Evolutionary conservation across 2,113 vertebrate genomes (phyloP).

Genomic region (Hydrochoerus hydrochaeris): DNA sequence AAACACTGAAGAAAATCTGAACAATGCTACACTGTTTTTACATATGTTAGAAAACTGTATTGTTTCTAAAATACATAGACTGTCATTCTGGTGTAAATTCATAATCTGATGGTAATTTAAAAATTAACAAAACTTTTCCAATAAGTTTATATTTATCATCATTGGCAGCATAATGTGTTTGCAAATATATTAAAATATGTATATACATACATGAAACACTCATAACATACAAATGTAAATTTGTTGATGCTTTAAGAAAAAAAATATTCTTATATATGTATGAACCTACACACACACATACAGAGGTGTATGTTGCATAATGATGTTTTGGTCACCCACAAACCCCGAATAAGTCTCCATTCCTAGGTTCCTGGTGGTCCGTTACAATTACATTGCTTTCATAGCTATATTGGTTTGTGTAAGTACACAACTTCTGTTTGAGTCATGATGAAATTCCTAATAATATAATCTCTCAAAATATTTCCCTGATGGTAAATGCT

Average conservation of each 20-base stretch:
- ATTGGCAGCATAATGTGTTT: not conserved
- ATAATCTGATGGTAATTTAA: not conserved
- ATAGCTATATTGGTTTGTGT: not conserved
- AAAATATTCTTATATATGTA: no score
- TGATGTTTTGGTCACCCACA: not conserved
- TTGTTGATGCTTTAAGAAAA: not conserved
- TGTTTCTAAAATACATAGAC: not conserved
- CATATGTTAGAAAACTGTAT: not conserved
- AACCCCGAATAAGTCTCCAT: not conserved
- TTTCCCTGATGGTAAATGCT: not conserved
- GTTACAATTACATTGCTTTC: not conserved
- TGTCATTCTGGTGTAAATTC: not conserved
- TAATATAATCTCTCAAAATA: not conserved
- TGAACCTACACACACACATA: not conserved
- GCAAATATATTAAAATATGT: not conserved
- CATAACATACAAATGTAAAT: not conserved
- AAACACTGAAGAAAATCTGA: not conserved
- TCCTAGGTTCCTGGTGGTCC: not conserved
- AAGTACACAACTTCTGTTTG: not conserved
- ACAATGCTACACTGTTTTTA: not conserved
- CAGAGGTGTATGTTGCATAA: not conserved
- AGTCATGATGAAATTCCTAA: not conserved
- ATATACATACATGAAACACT: not conserved
- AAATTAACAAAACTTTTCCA: not conserved
- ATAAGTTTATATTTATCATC: not conserved